Evolutionary conservation across 2,113 vertebrate species (phyloP), one percentile per base, ranked within the genome.

Genomic region (Halichoeres trimaculatus): DNA sequence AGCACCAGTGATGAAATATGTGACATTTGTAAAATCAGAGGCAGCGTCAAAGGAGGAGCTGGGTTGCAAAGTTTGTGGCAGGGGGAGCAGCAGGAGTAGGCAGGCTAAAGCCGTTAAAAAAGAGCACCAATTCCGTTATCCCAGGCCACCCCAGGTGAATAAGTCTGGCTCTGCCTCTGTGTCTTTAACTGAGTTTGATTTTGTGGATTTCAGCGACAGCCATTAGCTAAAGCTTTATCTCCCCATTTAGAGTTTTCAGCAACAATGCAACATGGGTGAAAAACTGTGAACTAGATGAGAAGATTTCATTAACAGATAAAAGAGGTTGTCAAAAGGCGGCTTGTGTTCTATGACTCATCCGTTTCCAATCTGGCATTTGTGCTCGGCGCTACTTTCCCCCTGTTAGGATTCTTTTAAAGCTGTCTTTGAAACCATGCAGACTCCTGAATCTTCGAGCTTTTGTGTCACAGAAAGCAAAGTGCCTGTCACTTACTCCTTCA

Each of bases 401-500:
- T 45, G 38, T 40, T 40, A 11, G 9, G 38, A 40, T 40, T 40
- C 12, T 40, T 23, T 72, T 63, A 8, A 10, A 53, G 24, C 59
- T 53, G 34, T 58, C 17, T 61, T 59, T 59, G 56, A 66, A 13
- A 40, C 59, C 24, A 26, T 26, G 36, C 72, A 19, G 45, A 57
- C 35, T 51, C 11, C 61, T 36, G 30, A 66, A 58, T 19, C 55
- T 12, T 19, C 26, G 59, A 48, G 13, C 19, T 59, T 76, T 67
- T 58, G n/a, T 57, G 20, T n/a, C 1, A 0, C 16, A 56, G 60
- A 70, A 78, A 78, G 70, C 30, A 50, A 57, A 61, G 56, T 20
- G 52, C 52, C 52, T 74, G 30, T 74, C 70, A 67, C 73, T 84
- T 61, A 23, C 53, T 65, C 38, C 50, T 41, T 74, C 16, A 43